Evolutionary conservation across 2,797 vertebrate genomes (phyloP).

Genomic region (Leptatherina wallacei): DNA sequence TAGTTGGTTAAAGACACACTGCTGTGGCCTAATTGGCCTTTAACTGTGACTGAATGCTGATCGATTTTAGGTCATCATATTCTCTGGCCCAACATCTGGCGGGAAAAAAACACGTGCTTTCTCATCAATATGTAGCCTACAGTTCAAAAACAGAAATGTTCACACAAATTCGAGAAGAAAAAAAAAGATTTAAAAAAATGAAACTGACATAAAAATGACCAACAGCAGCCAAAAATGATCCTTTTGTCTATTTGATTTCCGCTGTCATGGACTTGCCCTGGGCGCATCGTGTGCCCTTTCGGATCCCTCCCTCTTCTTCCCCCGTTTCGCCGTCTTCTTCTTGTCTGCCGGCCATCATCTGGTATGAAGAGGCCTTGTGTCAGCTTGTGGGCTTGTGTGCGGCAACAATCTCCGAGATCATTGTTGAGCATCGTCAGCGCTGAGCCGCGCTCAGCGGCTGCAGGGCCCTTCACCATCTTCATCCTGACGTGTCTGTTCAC

Average conservation of each 20-base stretch:
- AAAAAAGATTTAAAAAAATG: constrained; percentile 53
- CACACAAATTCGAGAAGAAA: constrained; percentile 53
- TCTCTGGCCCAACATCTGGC: constrained; percentile 29
- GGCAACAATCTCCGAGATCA: constrained; percentile 82
- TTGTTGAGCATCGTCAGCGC: constrained; percentile 75
- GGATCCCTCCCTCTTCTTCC: constrained; percentile 63
- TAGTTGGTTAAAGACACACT: constrained; percentile 58
- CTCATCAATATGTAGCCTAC: constrained; percentile 60
- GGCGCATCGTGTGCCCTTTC: constrained; percentile 64
- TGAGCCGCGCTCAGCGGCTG: constrained; percentile 58
- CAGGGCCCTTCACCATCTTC: constrained; percentile 62
- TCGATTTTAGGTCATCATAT: constrained; percentile 38
- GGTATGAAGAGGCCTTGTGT: constrained; percentile 77
- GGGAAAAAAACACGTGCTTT: constrained; percentile 68
- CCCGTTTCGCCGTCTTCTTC: constrained; percentile 29
- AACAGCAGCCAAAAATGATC: constrained; percentile 78
- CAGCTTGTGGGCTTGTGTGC: constrained; percentile 77
- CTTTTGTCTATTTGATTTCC: constrained; percentile 68
- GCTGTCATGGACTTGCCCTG: constrained; percentile 74
- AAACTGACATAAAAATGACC: constrained; percentile 71
- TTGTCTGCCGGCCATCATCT: constrained; percentile 53
- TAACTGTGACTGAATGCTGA: constrained; percentile 40
- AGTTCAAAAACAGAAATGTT: constrained; percentile 63
- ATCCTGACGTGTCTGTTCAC: constrained; percentile 84
- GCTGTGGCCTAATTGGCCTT: constrained; percentile 37